phyloP scores from a whole-genome alignment of 2,113 vertebrate genomes.

The Montifringilla adamsi region DNA sequence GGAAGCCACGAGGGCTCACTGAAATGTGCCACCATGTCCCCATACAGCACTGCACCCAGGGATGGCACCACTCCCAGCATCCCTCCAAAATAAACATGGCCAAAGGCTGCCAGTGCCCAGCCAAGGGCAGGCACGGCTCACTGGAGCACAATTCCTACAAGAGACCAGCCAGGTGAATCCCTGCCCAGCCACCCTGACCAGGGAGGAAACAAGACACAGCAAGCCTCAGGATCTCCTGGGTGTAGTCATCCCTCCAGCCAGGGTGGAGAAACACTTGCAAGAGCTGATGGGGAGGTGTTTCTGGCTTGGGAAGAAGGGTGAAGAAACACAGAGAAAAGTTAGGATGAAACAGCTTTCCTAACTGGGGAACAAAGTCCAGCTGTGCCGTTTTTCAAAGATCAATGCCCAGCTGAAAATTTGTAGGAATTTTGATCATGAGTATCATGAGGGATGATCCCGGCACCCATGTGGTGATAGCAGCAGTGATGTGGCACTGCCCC shows the following conservation, averaged over 20 bases:
- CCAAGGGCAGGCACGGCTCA: fast-evolving
- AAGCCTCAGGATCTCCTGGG: neutral
- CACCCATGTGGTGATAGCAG: fast-evolving
- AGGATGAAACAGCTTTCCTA: neutral
- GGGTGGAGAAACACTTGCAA: neutral
- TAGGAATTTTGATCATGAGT: fast-evolving
- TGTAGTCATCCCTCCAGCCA: neutral
- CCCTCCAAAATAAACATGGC: neutral
- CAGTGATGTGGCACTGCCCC: neutral
- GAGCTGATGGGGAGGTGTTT: neutral
- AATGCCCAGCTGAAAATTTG: neutral
- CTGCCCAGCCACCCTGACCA: neutral
- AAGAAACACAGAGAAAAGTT: neutral
- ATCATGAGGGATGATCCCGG: neutral
- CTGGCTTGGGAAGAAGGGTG: neutral
- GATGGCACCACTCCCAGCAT: neutral
- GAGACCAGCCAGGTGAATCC: neutral
- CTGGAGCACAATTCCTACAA: neutral
- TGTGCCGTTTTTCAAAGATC: neutral
- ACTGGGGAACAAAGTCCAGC: neutral
- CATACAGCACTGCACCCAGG: fast-evolving
- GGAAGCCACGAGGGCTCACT: neutral
- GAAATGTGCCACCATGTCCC: neutral
- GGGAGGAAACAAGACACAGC: neutral
- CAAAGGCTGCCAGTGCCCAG: fast-evolving